Evolutionary conservation across 2,888 invertebrate species (phyloP).

Genomic region (Hypsopygia costalis): DNA sequence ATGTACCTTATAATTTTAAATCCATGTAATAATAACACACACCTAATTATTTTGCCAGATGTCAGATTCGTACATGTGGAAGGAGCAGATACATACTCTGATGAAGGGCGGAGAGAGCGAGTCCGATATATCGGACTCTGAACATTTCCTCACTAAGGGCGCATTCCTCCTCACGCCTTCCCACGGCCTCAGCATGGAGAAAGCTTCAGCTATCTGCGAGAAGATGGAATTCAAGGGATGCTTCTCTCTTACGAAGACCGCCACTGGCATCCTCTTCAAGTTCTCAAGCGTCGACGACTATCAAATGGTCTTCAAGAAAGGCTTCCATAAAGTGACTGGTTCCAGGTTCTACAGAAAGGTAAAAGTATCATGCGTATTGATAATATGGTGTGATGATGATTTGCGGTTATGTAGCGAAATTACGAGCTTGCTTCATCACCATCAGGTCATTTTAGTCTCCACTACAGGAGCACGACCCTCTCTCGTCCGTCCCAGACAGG

Average conservation of each 20-base stretch:
- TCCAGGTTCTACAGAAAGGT: constrained; percentile 93
- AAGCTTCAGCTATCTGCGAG: constrained; percentile 92
- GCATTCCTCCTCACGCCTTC: constrained; percentile 93
- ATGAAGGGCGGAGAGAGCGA: constrained; percentile 88
- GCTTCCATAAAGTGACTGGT: constrained; percentile 92
- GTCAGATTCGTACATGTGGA: constrained; percentile 77
- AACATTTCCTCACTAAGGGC: constrained; percentile 89
- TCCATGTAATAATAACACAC: no score
- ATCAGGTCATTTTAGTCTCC: no score
- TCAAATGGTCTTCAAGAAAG: constrained; percentile 92
- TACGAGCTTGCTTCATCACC: no score
- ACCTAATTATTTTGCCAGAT: constrained; percentile 40
- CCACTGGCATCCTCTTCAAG: constrained; percentile 93
- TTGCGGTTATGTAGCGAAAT: no score
- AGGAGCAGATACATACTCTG: constrained; percentile 77
- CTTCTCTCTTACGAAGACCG: constrained; percentile 92
- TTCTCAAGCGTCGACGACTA: constrained; percentile 93
- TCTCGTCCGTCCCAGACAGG: no score
- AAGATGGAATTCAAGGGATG: constrained; percentile 94
- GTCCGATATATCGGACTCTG: constrained; percentile 87
- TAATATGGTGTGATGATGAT: background rate
- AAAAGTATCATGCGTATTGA: constrained; percentile 35
- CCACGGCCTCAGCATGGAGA: constrained; percentile 92
- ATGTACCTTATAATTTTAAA: no score
- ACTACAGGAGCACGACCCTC: no score